phyloP scores from a whole-genome alignment of 2,888 invertebrate species.

The Branchipolynoe longqiensis region DNA sequence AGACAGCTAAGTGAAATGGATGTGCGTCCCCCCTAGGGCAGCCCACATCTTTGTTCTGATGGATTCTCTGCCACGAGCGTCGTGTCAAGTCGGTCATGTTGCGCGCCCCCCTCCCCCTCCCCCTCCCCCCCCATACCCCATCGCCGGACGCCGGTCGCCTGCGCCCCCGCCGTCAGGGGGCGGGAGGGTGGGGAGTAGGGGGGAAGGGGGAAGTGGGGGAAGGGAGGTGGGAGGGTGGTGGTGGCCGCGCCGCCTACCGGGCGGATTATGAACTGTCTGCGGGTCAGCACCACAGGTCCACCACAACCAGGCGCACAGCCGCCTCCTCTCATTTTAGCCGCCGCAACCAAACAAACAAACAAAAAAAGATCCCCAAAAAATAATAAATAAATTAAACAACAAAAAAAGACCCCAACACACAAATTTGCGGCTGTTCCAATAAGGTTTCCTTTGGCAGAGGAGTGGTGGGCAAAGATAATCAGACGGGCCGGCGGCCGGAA shows the following conservation, averaged over 20 bases:
- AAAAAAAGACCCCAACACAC: too few relatives aligned
- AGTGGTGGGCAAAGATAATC: slow-evolving; percentile 56
- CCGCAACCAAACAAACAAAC: too few relatives aligned
- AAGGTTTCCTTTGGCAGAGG: slow-evolving; percentile 50
- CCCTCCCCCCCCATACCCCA: too few relatives aligned
- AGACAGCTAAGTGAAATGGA: slow-evolving; percentile 21
- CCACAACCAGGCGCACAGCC: not conserved
- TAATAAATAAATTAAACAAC: too few relatives aligned
- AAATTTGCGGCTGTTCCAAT: slow-evolving; percentile 40
- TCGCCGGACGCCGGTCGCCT: slow-evolving; percentile 27
- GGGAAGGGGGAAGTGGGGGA: too few relatives aligned
- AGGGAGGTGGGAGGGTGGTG: too few relatives aligned
- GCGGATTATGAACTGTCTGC: slow-evolving; percentile 53
- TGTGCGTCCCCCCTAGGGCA: not conserved
- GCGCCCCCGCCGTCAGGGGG: slow-evolving; percentile 27
- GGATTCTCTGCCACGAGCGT: slow-evolving; percentile 29
- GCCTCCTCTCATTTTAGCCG: slow-evolving; percentile 36
- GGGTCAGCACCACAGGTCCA: slow-evolving; percentile 33
- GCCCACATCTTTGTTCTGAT: slow-evolving; percentile 43
- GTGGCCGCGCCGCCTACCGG: slow-evolving; percentile 24
- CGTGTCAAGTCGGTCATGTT: slow-evolving; percentile 48
- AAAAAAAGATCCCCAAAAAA: too few relatives aligned
- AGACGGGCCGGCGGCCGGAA: slow-evolving; percentile 33
- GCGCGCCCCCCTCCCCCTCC: too few relatives aligned
- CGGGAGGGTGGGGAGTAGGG: too few relatives aligned